phyloP scores from a whole-genome alignment of 2,113 vertebrate genomes.

The Baryphthengus martii region DNA sequence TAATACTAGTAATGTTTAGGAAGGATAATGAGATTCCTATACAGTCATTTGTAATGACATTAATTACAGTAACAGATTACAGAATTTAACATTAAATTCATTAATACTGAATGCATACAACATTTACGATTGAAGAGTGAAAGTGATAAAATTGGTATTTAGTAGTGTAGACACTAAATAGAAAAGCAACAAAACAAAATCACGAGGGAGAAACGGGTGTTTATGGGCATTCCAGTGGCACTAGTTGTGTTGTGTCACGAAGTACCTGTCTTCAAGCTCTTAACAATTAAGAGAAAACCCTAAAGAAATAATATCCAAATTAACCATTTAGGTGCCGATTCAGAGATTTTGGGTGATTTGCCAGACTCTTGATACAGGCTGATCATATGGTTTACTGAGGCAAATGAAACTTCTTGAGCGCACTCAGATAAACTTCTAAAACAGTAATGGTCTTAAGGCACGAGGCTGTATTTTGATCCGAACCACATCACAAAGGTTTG shows the following conservation, averaged over 20 bases:
- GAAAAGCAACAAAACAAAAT: background rate
- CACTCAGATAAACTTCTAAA: background rate
- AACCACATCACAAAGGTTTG: background rate
- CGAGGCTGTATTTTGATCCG: fast-evolving
- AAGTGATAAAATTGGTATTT: background rate
- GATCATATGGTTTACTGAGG: background rate
- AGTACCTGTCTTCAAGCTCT: background rate
- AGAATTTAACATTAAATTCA: background rate
- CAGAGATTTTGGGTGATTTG: background rate
- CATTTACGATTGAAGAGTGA: background rate
- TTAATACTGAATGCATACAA: background rate
- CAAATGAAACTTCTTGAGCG: background rate
- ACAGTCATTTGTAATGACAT: background rate
- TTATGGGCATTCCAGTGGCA: background rate
- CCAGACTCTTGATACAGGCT: fast-evolving
- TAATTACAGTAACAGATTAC: background rate
- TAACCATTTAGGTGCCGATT: fast-evolving
- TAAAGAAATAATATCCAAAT: background rate
- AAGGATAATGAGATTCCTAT: background rate
- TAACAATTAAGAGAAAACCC: background rate
- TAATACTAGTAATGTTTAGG: background rate
- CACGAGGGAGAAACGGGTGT: background rate
- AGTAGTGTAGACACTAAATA: background rate
- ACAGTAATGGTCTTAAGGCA: fast-evolving
- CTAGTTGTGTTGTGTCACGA: background rate